Percentiles rank a stretch among this genome's conserved stretches.
Evolutionary conservation across 1,140 invertebrate genomes (phyloP).

Genomic region (Atopsyche davidsoni): DNA sequence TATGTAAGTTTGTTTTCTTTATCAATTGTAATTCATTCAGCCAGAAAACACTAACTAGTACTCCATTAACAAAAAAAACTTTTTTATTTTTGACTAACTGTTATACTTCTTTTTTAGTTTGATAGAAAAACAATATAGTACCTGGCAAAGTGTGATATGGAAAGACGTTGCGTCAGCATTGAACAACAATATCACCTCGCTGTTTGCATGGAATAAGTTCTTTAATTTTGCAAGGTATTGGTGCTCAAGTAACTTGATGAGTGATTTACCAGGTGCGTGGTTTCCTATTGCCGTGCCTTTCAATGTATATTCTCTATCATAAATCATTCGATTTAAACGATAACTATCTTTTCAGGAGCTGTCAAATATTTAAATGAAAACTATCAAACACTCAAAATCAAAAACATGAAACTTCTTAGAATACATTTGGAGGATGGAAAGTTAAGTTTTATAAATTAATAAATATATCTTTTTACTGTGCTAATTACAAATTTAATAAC

Average conservation of each 20-base stretch:
- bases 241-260: neutral
- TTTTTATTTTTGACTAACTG: slow-evolving; percentile 2
- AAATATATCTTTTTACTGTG: neutral
- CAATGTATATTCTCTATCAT: slow-evolving; percentile 2
- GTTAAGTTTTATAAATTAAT: slow-evolving; percentile 5
- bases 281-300: neutral
- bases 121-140: slow-evolving; percentile 8
- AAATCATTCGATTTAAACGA: neutral
- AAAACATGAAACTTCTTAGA: slow-evolving; percentile 9
- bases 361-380: slow-evolving; percentile 12
- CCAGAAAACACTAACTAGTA: too few relatives aligned
- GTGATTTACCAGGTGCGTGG: slow-evolving; percentile 8
- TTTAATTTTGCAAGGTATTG: slow-evolving; percentile 8
- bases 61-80: neutral
- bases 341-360: slow-evolving; percentile 13
- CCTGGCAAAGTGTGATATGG: slow-evolving; percentile 21
- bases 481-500: neutral
- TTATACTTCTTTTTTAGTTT: slow-evolving; percentile 14
- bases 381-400: slow-evolving; percentile 3
- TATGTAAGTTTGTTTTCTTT: slow-evolving; percentile 15
- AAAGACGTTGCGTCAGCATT: slow-evolving; percentile 14
- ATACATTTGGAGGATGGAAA: slow-evolving; percentile 10
- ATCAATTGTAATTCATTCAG: neutral
- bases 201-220: slow-evolving; percentile 23
- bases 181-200: slow-evolving; percentile 5